Percentiles rank a stretch among this genome's conserved stretches.
These are phyloP conservation scores for Cyanoderma ruficeps DNA, from an alignment of 2,113 vertebrate genomes.

Conservation along the genomic window DNA sequence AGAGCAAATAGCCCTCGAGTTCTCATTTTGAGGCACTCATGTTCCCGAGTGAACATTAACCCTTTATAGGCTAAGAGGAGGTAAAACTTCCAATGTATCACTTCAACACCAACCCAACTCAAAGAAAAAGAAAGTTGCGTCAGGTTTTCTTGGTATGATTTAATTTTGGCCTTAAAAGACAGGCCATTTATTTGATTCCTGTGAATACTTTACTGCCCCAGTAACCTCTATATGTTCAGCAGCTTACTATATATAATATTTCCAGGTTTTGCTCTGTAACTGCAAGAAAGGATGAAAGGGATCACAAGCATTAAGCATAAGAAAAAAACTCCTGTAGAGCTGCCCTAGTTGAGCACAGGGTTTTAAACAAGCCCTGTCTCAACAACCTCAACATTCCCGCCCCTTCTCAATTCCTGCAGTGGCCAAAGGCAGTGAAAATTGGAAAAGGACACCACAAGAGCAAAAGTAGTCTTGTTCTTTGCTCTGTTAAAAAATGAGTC, in stretches of 20 bases:
- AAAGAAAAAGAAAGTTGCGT: background rate
- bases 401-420: background rate
- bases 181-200: background rate
- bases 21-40: background rate
- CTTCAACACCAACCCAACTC: background rate
- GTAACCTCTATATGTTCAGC: background rate
- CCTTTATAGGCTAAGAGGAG: background rate
- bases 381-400: background rate
- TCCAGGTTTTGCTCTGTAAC: background rate
- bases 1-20: background rate
- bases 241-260: background rate
- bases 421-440: background rate
- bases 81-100: background rate
- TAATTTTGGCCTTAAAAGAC: constrained; percentile 25
- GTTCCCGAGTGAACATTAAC: background rate
- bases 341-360: background rate
- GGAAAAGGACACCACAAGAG: background rate
- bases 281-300: background rate
- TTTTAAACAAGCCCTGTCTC: background rate
- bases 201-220: background rate
- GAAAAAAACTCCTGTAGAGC: background rate
- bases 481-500: background rate
- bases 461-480: background rate
- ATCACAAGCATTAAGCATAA: background rate
- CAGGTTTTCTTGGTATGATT: background rate